Evolutionary conservation across 2,113 vertebrate species (phyloP).

Genomic region (Gasterosteus aculeatus): DNA sequence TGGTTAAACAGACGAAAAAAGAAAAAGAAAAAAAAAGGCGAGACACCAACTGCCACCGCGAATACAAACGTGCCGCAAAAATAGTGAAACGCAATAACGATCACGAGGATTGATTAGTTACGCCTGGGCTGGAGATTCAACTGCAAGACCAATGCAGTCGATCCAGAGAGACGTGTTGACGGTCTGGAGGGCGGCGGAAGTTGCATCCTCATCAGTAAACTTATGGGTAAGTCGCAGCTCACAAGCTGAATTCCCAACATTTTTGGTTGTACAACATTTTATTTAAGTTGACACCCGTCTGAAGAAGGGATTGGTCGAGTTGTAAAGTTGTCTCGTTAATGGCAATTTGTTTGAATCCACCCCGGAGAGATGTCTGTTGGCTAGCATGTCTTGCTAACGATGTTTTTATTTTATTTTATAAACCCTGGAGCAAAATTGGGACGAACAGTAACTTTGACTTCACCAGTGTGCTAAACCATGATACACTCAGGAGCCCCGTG

Average conservation of each 20-base stretch:
- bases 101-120: constrained; percentile 33
- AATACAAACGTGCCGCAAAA: not conserved
- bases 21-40: not conserved
- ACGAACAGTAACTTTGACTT: not conserved
- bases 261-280: not conserved
- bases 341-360: not conserved
- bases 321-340: not conserved
- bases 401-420: not conserved
- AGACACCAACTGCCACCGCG: not conserved
- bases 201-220: constrained; percentile 56
- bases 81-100: too few species aligned
- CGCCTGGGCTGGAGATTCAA: constrained; percentile 11
- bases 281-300: not conserved
- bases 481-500: not conserved
- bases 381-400: constrained; percentile 57
- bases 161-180: constrained; percentile 47
- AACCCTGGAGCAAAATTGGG: not conserved
- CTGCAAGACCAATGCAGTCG: constrained; percentile 45
- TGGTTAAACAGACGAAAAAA: not conserved
- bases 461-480: not conserved
- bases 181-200: constrained; percentile 57
- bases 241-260: not conserved
- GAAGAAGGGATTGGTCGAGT: not conserved
- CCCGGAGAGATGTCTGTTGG: not conserved
- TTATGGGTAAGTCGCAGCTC: constrained; percentile 50